Conservation (phyloP, 1,140 invertebrate species). For the Camponotus floridanus region DNA sequence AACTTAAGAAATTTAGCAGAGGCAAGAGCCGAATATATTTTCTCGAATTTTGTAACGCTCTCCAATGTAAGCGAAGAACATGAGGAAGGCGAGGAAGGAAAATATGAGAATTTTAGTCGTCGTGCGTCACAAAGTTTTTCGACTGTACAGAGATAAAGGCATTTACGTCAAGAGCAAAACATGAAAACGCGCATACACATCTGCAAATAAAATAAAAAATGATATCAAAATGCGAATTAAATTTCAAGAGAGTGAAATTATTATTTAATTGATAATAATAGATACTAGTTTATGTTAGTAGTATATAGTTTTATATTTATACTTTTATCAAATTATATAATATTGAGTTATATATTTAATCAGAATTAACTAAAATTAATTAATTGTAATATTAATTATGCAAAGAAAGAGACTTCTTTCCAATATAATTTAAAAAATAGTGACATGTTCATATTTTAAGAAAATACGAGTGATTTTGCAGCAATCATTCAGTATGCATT, state of each 20-base stretch:
- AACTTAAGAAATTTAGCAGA: slow-evolving; percentile 40
- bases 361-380: not conserved
- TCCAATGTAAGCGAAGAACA: not conserved
- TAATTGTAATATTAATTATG: not conserved
- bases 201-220: not conserved
- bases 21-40: not conserved
- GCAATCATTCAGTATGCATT: not conserved
- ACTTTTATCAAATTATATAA: slow-evolving; percentile 3
- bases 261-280: not conserved
- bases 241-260: not conserved
- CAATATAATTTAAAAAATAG: not conserved
- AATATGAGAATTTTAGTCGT: slow-evolving; percentile 11
- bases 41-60: not conserved
- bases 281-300: not conserved
- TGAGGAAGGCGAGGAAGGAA: not conserved
- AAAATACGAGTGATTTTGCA: slow-evolving; percentile 24
- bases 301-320: too few species aligned
- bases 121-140: slow-evolving; percentile 6
- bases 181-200: not conserved
- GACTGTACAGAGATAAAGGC: slow-evolving; percentile 24
- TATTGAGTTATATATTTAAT: not conserved
- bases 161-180: not conserved
- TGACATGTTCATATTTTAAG: not conserved
- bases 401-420: too few species aligned
- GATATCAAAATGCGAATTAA: not conserved